Evolutionary conservation across 1,140 invertebrate genomes (phyloP).

Genomic region (Drosophila ficusphila): DNA sequence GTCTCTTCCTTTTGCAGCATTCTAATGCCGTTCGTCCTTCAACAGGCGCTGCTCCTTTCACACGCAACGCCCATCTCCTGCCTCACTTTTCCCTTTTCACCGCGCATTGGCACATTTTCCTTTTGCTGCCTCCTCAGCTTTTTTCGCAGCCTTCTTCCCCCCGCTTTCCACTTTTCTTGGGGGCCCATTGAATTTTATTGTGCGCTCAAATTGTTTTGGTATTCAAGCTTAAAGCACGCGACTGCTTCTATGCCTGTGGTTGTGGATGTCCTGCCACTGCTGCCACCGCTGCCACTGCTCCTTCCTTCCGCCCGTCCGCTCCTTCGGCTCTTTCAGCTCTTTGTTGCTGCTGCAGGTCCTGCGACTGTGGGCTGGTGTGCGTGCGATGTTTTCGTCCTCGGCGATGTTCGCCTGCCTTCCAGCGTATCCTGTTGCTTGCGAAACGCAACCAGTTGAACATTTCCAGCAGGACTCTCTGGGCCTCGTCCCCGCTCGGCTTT

Average conservation of each 20-base stretch:
- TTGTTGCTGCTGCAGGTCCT: slow-evolving; percentile 23
- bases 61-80: slow-evolving; percentile 55
- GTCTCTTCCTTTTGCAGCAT: slow-evolving; percentile 58
- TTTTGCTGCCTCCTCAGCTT: slow-evolving; percentile 58
- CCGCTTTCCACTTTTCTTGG: slow-evolving; percentile 36
- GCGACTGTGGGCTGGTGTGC: slow-evolving; percentile 18
- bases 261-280: slow-evolving; percentile 14
- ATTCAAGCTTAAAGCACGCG: slow-evolving; percentile 81
- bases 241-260: slow-evolving; percentile 45
- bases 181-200: slow-evolving; percentile 77
- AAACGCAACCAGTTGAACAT: slow-evolving; percentile 81
- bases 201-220: slow-evolving; percentile 80
- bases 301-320: background rate
- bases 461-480: slow-evolving; percentile 58
- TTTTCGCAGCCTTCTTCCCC: slow-evolving; percentile 5
- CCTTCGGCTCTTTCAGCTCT: slow-evolving; percentile 10
- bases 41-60: slow-evolving; percentile 76
- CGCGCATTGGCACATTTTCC: slow-evolving; percentile 65
- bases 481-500: slow-evolving; percentile 52
- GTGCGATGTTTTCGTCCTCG: slow-evolving; percentile 59
- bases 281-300: background rate
- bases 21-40: slow-evolving; percentile 74
- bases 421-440: slow-evolving; percentile 79
- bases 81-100: slow-evolving; percentile 16
- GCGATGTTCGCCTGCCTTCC: slow-evolving; percentile 72